Conservation (phyloP, 1,140 invertebrate genomes). For the Coenobita brevimanus region DNA sequence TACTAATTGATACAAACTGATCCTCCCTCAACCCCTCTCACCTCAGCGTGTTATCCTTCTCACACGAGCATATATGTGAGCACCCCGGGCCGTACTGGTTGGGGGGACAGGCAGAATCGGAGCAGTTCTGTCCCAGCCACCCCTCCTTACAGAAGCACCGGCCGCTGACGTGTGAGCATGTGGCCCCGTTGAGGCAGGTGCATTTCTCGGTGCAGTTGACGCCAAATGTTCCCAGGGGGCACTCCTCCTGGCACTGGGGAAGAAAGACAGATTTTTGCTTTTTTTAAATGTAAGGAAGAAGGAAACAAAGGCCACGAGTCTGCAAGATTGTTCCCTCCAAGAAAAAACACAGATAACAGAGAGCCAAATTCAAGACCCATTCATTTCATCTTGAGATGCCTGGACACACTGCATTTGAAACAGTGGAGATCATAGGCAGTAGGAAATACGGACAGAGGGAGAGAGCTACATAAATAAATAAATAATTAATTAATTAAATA, state of each 20-base stretch:
- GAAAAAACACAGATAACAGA: too few species aligned
- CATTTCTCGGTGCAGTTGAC: conserved; percentile 83
- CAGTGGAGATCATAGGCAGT: too few species aligned
- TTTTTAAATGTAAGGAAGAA: too few species aligned
- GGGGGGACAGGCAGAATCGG: conserved; percentile 79
- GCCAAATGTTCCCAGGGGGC: conserved; percentile 85
- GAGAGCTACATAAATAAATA: too few species aligned
- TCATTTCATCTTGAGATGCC: too few species aligned
- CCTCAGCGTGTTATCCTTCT: conserved; percentile 81
- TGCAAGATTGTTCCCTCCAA: too few species aligned
- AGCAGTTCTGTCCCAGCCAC: conserved; percentile 84
- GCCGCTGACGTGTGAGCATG: conserved; percentile 82
- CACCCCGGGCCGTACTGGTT: conserved; percentile 83
- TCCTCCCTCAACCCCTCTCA: conserved; percentile 72
- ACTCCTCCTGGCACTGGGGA: conserved; percentile 83
- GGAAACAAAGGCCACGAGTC: too few species aligned
- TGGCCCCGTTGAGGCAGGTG: conserved; percentile 84
- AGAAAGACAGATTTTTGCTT: not conserved
- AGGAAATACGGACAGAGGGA: too few species aligned
- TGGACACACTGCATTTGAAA: too few species aligned
- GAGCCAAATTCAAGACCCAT: too few species aligned
- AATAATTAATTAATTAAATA: too few species aligned
- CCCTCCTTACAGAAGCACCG: conserved; percentile 83
- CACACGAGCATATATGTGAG: conserved; percentile 83
- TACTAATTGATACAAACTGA: too few species aligned